Evolutionary conservation across 2,113 vertebrate genomes (phyloP), one percentile per base, ranked within the genome.

Genomic region (Callipepla squamata): DNA sequence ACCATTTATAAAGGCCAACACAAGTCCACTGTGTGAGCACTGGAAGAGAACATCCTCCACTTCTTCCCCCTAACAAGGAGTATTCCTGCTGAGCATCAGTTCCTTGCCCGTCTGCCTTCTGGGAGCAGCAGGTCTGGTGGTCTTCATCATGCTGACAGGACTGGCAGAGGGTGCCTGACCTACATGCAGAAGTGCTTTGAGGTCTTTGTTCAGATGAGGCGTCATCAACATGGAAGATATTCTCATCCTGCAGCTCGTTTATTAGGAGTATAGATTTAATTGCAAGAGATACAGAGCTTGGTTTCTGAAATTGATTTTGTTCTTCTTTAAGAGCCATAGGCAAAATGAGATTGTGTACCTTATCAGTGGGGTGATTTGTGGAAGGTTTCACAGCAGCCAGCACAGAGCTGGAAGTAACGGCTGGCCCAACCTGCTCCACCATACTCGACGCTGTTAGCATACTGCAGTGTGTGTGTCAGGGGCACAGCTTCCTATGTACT

Each of bases 391-490:
- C 48, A 73, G 78, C 84, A 75, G 67, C 70, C 79, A 88, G 84
- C 73, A 50, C 45, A 20, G 53, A 58, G n/a, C 72, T 82, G 17
- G 62, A 73, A 63, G 44, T 34, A 28, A 36, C 63, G 68, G 34
- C 63, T 51, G 77, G 55, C 55, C 73, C 59, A 68, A n/a, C 63
- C 57, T 3, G 0, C 36, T 20, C 58, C 73, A 22, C 53, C 4
- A 0, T 40, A 74, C 28, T n/a, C 59, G 2, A 6, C 32, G n/a
- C 77, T 25, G 28, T 47, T 45, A 13, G 38, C 1, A 9, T 42
- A 9, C 61, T 22, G 19, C 1, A 19, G 4, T 2, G 1, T 15
- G 73, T 38, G 0, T 2, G 0, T 38, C 47, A 32, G 72, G 75
- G 55, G 25, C 48, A 7, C 2, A 1, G 25, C 32, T 42, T 61